phyloP scores from a whole-genome alignment of 2,888 invertebrate species.

The Molanna angustata region DNA sequence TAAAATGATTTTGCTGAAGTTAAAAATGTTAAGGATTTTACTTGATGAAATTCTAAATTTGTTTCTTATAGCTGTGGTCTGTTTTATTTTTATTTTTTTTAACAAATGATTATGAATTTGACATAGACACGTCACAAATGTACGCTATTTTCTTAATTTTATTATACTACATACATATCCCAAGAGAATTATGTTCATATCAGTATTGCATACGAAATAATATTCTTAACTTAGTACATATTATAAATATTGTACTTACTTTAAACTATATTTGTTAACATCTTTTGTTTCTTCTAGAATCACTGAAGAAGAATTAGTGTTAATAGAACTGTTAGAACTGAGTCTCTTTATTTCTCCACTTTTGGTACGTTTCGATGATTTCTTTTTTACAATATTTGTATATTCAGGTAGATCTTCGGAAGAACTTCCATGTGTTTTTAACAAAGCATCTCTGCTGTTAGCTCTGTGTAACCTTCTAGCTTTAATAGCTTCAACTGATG shows the following conservation, averaged over 20 bases:
- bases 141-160: too few relatives aligned
- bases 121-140: too few relatives aligned
- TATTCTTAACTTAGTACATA: too few relatives aligned
- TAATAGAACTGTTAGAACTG: slow-evolving; percentile 17
- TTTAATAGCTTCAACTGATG: slow-evolving; percentile 38
- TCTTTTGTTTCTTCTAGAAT: slow-evolving; percentile 12
- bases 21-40: too few relatives aligned
- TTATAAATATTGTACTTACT: slow-evolving; percentile 7
- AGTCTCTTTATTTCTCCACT: slow-evolving; percentile 15
- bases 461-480: slow-evolving; percentile 50
- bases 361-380: slow-evolving; percentile 21
- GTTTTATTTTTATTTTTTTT: too few relatives aligned
- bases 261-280: neutral
- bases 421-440: slow-evolving; percentile 50
- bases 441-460: slow-evolving; percentile 48
- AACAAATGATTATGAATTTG: too few relatives aligned
- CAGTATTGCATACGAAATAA: too few relatives aligned
- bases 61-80: too few relatives aligned
- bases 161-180: too few relatives aligned
- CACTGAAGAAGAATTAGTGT: slow-evolving; percentile 11
- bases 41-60: too few relatives aligned
- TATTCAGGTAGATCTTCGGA: slow-evolving; percentile 48
- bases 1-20: too few relatives aligned
- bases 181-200: too few relatives aligned
- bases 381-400: slow-evolving; percentile 34